These are phyloP conservation scores for Ophiothrix spiculata DNA, from an alignment of 35 echinoderm and acorn worm genomes.

Conservation along the genomic window DNA sequence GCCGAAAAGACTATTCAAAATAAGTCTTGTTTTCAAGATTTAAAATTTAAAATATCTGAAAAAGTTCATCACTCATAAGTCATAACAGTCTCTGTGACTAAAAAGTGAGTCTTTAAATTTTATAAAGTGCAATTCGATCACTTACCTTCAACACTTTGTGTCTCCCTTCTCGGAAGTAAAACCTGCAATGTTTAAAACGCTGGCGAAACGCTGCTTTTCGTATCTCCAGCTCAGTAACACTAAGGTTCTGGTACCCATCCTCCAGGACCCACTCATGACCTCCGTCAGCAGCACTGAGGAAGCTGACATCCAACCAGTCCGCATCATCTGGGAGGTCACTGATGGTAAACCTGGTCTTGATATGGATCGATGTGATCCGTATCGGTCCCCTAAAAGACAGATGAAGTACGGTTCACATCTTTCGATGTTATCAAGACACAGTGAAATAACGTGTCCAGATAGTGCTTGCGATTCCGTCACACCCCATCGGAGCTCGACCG, in stretches of 20 bases:
- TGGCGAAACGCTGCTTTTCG: constrained; percentile 81
- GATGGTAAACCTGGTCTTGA: constrained; percentile 23
- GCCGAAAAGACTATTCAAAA: too few relatives aligned
- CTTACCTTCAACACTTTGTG: too few relatives aligned
- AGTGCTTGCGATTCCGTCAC: constrained; percentile 80
- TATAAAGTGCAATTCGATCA: too few relatives aligned
- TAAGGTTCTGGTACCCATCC: constrained; percentile 82
- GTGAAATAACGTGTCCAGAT: constrained; percentile 71
- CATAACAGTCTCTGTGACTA: too few relatives aligned
- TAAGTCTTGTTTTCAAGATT: too few relatives aligned
- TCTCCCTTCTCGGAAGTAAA: constrained; percentile 77
- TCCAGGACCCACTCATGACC: constrained; percentile 87
- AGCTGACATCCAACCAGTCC: constrained; percentile 87
- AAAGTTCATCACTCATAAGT: too few relatives aligned
- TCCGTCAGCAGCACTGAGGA: constrained; percentile 68
- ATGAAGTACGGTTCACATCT: constrained; percentile 89
- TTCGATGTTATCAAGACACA: constrained; percentile 90
- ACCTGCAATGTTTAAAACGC: constrained; percentile 66
- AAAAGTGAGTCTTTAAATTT: too few relatives aligned
- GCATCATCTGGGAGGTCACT: constrained; percentile 55
- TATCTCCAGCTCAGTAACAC: constrained; percentile 92
- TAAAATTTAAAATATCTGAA: too few relatives aligned
- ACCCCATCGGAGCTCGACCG: constrained; percentile 85
- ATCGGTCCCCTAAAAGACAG: constrained; percentile 86
- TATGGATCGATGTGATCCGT: constrained; percentile 79